phyloP scores from a whole-genome alignment of 2,797 vertebrate species.

The Chromis chromis region DNA sequence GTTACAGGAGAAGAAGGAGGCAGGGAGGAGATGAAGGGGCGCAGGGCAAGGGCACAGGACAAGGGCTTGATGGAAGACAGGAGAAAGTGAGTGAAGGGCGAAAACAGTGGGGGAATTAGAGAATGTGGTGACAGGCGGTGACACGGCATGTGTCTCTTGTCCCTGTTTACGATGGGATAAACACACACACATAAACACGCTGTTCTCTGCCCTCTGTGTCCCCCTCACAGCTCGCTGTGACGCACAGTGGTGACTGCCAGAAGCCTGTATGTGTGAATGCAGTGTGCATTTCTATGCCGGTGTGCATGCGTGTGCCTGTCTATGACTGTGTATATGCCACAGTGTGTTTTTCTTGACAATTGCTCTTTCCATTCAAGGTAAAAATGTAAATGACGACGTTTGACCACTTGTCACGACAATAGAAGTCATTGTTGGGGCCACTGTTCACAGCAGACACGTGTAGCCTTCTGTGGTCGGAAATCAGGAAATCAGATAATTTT shows the following conservation, averaged over 20 bases:
- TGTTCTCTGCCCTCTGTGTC: slow-evolving; percentile 73
- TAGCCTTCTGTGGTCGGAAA: not conserved
- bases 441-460: slow-evolving; percentile 5
- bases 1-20: slow-evolving; percentile 34
- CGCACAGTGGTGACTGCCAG: slow-evolving; percentile 53
- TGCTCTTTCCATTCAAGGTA: slow-evolving; percentile 14
- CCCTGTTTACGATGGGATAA: slow-evolving; percentile 80
- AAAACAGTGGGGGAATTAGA: slow-evolving; percentile 46
- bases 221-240: slow-evolving; percentile 67
- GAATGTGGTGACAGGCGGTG: slow-evolving; percentile 80
- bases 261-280: slow-evolving; percentile 41
- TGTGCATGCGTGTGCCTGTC: slow-evolving; percentile 7
- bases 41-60: slow-evolving; percentile 22
- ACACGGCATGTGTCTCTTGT: slow-evolving; percentile 78
- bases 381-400: slow-evolving; percentile 21
- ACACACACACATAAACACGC: slow-evolving; percentile 69
- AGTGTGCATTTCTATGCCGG: slow-evolving; percentile 25
- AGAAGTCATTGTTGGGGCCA: slow-evolving; percentile 11
- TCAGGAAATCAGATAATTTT: slow-evolving; percentile 2
- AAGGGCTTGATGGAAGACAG: slow-evolving; percentile 13
- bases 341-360: slow-evolving; percentile 8
- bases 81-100: slow-evolving; percentile 40
- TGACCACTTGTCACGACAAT: slow-evolving; percentile 17
- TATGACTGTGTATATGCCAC: not conserved
- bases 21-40: slow-evolving; percentile 1